Conservation (phyloP, 2,113 vertebrate genomes). For the Stigmatopora argus region DNA sequence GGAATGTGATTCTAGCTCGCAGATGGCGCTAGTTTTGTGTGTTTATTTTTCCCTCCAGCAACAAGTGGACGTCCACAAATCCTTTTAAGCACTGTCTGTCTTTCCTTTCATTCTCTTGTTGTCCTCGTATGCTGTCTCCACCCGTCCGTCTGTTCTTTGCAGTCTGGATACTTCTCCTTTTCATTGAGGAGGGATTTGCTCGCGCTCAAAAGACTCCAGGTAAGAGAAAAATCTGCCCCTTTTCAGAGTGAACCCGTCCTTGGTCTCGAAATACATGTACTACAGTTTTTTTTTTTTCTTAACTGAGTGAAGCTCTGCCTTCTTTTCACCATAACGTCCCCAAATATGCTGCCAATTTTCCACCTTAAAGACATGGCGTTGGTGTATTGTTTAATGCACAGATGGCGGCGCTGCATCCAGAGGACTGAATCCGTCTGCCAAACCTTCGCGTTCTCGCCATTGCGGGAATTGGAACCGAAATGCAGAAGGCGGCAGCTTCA, state of each 20-base stretch:
- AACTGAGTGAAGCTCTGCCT: no score
- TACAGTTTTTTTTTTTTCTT: no score
- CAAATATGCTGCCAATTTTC: background rate
- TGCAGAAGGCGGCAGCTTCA: slow-evolving; percentile 87
- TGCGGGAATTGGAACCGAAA: slow-evolving; percentile 88
- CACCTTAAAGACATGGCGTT: background rate
- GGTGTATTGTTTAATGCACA: slow-evolving; percentile 14
- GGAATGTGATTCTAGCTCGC: slow-evolving; percentile 12
- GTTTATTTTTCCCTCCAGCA: slow-evolving; percentile 16
- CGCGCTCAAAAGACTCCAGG: slow-evolving; percentile 87
- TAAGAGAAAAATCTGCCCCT: slow-evolving; percentile 43
- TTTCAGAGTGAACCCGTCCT: background rate
- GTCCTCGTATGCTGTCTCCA: slow-evolving; percentile 2
- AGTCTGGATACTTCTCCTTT: slow-evolving; percentile 84
- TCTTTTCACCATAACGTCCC: no score
- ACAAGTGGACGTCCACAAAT: slow-evolving; percentile 21
- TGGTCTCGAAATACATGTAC: background rate
- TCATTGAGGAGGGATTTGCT: slow-evolving; percentile 85
- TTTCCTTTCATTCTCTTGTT: slow-evolving; percentile 13
- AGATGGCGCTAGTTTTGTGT: slow-evolving; percentile 26
- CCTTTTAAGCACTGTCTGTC: slow-evolving; percentile 32
- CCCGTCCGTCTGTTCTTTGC: slow-evolving; percentile 31
- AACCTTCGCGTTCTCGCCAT: slow-evolving; percentile 67
- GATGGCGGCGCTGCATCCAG: slow-evolving; percentile 71
- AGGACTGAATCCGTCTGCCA: slow-evolving; percentile 60